Conservation (phyloP, 2,888 invertebrate genomes). For the Brenthis daphne region DNA sequence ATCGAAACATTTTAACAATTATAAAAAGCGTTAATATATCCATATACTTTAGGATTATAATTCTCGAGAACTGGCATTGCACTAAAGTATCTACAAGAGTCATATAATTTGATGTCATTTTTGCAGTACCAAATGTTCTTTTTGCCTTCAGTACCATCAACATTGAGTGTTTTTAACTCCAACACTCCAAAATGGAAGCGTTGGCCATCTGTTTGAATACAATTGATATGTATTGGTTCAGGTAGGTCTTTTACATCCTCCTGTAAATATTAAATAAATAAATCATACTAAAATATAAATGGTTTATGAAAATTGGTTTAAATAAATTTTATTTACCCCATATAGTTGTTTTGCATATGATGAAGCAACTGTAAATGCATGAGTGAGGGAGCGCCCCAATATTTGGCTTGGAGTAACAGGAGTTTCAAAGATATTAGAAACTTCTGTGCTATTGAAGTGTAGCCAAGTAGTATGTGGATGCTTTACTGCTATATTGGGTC, state of each 20-base stretch:
- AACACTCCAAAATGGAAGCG: conserved; percentile 91
- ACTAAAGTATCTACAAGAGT: conserved; percentile 83
- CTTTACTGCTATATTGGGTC: conserved; percentile 62
- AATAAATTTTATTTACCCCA: conserved; percentile 78
- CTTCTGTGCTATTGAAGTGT: conserved; percentile 84
- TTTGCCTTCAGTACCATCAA: conserved; percentile 79
- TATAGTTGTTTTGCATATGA: conserved; percentile 88
- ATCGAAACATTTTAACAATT: conserved; percentile 73
- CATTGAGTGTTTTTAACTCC: conserved; percentile 91
- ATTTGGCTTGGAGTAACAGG: conserved; percentile 86
- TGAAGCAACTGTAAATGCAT: conserved; percentile 89
- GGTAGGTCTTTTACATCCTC: conserved; percentile 84
- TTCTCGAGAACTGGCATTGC: conserved; percentile 86
- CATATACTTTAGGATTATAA: conserved; percentile 90
- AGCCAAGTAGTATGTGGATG: conserved; percentile 91
- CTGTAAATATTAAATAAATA: conserved; percentile 60
- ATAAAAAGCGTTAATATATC: conserved; percentile 90
- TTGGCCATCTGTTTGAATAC: conserved; percentile 90
- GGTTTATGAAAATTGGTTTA: conserved; percentile 36
- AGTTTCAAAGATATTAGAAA: conserved; percentile 86
- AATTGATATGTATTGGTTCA: conserved; percentile 91
- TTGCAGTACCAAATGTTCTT: conserved; percentile 92
- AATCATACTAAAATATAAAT: conserved; percentile 19
- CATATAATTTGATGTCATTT: conserved; percentile 84
- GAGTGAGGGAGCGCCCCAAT: conserved; percentile 86